Base-by-base conservation (phyloP, 2,113 vertebrate species). In the Dasyurus viverrinus region DNA sequence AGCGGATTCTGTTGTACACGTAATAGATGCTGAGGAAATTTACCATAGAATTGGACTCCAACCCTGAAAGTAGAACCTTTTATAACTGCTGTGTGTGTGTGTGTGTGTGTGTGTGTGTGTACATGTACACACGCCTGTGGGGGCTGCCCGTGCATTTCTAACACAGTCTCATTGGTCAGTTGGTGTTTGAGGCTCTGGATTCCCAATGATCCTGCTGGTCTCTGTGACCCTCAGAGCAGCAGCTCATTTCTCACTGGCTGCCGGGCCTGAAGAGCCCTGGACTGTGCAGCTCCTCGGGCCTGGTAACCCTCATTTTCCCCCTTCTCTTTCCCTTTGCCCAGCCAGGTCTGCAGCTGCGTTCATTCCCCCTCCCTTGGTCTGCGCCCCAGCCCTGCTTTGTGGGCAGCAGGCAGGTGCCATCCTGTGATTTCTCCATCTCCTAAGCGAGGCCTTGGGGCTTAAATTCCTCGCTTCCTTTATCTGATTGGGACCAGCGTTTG, bases 111-210 rank as follows among this genome's bases (percentile, higher is more conserved):
- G 68, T 42, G 68, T 19, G 36, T n/a, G 68, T 76, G 36, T n/a
- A 30, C n/a, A 2, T 54, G 53, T 53, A 1, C 11, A 53, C 16
- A 11, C 53, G 11, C 16, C 53, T 48, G 48, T 48, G 48, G 48
- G 7, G 48, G 48, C 48, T 48, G 48, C 50, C 50, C 50, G 10
- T 22, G 54, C 23, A 48, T 93, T 90, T 60, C 89, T 30, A 93
- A 19, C 54, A 46, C 96, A 42, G 89, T 94, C 76, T 23, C 57
- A 22, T 93, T 91, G 93, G 23, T 95, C 89, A 93, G 25, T 92
- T 93, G 89, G 42, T 60, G 48, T 96, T 97, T 89, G 91, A 68
- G 84, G 91, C 48, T 94, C 46, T 94, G 89, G 90, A 94, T 94
- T 90, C 25, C 0, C 92, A n/a, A 90, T 57, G 48, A 36, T 89